A percentile compares a stretch with the other conserved stretches of the same genome.
Conservation (phyloP, 1,140 invertebrate species). For the Caenorhabditis brenneri region DNA sequence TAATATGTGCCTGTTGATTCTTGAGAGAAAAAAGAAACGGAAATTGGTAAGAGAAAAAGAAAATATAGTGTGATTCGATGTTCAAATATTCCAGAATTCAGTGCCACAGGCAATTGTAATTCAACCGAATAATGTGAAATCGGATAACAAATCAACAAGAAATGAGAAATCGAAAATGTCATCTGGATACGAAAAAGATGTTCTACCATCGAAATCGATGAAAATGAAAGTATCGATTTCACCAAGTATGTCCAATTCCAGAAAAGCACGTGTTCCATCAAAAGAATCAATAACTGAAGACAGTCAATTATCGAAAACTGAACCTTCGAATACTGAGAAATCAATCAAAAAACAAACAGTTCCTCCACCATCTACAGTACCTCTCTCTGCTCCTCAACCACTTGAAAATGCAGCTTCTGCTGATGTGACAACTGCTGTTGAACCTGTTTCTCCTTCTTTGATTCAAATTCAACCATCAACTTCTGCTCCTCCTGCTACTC, state of each 20-base stretch:
- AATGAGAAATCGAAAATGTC: slow-evolving; percentile 15
- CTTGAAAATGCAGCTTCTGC: background rate
- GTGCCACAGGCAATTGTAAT: slow-evolving; percentile 9
- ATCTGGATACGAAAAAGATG: slow-evolving; percentile 23
- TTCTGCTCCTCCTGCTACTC: background rate
- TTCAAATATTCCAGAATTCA: no score
- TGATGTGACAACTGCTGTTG: slow-evolving; percentile 18
- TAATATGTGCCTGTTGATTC: slow-evolving; percentile 21
- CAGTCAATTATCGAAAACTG: background rate
- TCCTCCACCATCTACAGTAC: background rate
- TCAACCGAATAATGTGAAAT: slow-evolving; percentile 9
- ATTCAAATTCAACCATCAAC: background rate
- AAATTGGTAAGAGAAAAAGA: no score
- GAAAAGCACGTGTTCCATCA: background rate
- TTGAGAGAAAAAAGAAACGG: slow-evolving; percentile 17
- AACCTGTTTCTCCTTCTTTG: background rate
- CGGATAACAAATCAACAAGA: background rate
- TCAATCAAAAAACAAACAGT: background rate
- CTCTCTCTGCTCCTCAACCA: background rate
- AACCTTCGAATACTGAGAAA: background rate
- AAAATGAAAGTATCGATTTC: slow-evolving; percentile 24
- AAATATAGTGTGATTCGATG: no score
- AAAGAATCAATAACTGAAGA: background rate
- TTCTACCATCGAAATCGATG: slow-evolving; percentile 13
- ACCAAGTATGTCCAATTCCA: background rate